Conservation (phyloP, 2,113 vertebrate genomes). For the Nyctibius bracteatus region DNA sequence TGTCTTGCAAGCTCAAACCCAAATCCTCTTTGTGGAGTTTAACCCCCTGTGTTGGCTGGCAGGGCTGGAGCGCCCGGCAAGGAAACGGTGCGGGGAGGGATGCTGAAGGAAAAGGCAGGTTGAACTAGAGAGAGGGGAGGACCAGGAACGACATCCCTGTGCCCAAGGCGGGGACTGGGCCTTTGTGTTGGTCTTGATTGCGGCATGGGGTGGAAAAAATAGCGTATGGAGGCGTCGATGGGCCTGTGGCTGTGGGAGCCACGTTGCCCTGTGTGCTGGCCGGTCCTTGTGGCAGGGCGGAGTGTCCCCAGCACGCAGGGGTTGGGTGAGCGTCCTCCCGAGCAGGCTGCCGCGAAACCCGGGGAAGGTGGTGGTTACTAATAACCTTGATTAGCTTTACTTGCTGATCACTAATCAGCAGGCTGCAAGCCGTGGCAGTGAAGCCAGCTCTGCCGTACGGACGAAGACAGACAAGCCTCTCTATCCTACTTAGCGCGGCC, state of each 20-base stretch:
- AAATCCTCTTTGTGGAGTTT: conserved; percentile 62
- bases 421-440: not conserved
- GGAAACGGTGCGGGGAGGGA: not conserved
- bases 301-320: accelerated
- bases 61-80: not conserved
- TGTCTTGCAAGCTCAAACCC: conserved; percentile 42
- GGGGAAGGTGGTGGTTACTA: not conserved
- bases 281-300: not conserved
- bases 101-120: not conserved
- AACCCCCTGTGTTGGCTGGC: conserved; percentile 15
- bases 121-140: not conserved
- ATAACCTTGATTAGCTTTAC: not conserved
- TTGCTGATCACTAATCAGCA: not conserved
- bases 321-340: accelerated
- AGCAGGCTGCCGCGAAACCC: too few species aligned
- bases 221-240: accelerated
- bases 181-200: accelerated
- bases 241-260: not conserved
- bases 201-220: accelerated
- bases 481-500: not conserved
- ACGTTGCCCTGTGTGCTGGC: accelerated
- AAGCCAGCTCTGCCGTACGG: not conserved
- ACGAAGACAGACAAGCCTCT: not conserved
- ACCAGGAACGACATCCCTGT: accelerated
- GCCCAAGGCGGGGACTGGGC: accelerated